Base-by-base conservation (phyloP, 1,140 invertebrate genomes). In the Hylaeus anthracinus region DNA sequence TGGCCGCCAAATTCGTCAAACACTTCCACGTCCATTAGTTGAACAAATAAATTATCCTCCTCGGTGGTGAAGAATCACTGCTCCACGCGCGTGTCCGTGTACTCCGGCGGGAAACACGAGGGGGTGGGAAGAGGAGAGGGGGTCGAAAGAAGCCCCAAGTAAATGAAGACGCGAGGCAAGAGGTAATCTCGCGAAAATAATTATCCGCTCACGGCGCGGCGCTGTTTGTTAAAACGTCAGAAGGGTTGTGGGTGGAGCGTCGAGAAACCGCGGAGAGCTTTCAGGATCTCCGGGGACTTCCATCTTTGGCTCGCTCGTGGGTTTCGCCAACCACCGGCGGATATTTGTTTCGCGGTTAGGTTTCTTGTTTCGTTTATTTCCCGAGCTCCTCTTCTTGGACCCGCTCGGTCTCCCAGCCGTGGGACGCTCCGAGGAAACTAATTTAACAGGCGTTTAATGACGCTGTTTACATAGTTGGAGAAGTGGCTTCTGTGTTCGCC, bases 151-250 rank as follows among this genome's bases (percentile, higher is more conserved):
- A 72, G 72, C 66, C 83, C 0, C 75, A 64, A 76, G 86, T 86
- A 91, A 91, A 91, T 91, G 90, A 91, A 91, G 90, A 91, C 86
- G 89, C 90, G 90, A 91, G 86, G 37, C 48, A 37, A 69, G 66
- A 69, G 55, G 69, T 53, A 53, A 51, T 65, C 64, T 41, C 37
- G 48, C 83, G 85, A 91, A 91, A 91, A 90, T 91, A 91, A 90
- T 91, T 89, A 90, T 87, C 90, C 87, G 87, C 86, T 89, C 87
- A 89, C 88, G 86, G 88, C 88, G 82, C 88, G 85, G 75, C 84
- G 88, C 85, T 90, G 89, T 90, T 90, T 90, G 90, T 90, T 90
- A 90, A 90, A 90, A 90, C 86, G 89, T 89, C 89, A 87, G 86
- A 85, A 84, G 83, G 86, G 85, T 87, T 61, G 85, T 90, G 86